These are phyloP conservation scores for Rhincodon typus DNA, from an alignment of 2,797 vertebrate species.

Conservation along the genomic window DNA sequence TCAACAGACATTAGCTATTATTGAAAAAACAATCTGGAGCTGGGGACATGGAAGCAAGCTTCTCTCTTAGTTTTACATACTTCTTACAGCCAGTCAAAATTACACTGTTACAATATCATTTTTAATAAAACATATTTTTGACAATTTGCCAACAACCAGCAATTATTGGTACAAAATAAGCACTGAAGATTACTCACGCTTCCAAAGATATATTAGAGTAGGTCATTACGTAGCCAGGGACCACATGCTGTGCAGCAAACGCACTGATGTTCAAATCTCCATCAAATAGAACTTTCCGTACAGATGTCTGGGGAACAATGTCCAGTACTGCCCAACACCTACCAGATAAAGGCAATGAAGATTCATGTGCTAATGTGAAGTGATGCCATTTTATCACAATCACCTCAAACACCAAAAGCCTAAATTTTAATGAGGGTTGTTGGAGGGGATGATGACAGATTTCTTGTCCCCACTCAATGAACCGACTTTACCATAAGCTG, in stretches of 20 bases:
- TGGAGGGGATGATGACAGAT: too few relatives aligned
- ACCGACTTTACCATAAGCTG: too few relatives aligned
- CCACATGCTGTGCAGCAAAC: constrained; percentile 39
- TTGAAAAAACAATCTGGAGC: background rate
- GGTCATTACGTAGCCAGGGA: constrained; percentile 42
- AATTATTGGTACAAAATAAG: background rate
- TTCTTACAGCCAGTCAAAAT: background rate
- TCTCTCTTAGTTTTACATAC: background rate
- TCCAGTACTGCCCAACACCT: constrained; percentile 62
- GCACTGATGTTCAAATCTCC: constrained; percentile 44
- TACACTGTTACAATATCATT: background rate
- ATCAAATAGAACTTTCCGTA: constrained; percentile 42
- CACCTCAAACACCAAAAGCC: background rate
- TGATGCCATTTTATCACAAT: background rate
- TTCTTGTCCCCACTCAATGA: too few relatives aligned
- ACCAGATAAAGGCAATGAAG: constrained; percentile 31
- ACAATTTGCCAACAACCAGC: background rate
- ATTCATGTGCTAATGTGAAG: background rate
- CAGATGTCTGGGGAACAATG: constrained; percentile 59
- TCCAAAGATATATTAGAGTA: constrained; percentile 60
- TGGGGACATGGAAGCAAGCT: background rate
- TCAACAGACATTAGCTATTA: background rate
- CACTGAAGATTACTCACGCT: constrained; percentile 48
- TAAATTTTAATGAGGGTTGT: too few relatives aligned
- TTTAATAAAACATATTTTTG: background rate